Conservation (phyloP, 2,113 vertebrate species). For the Lepidothrix coronata region DNA sequence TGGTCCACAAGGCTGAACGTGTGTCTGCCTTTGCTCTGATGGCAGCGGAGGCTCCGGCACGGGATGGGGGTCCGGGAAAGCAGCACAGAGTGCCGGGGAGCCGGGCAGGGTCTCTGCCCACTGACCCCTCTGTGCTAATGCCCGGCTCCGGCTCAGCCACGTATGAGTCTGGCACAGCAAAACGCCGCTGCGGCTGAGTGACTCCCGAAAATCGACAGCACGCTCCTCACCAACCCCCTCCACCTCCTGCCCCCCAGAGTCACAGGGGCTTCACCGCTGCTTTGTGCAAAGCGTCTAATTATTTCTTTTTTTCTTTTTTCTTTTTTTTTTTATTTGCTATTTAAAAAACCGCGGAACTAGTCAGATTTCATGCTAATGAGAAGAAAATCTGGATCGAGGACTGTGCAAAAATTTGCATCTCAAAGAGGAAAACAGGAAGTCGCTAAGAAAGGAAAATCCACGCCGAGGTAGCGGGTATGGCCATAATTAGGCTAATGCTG, state of each 20-base stretch:
- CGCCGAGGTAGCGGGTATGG: not conserved
- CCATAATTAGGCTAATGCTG: constrained; percentile 60
- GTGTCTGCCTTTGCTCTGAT: fast-evolving
- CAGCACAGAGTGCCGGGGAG: not conserved
- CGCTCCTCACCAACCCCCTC: not conserved
- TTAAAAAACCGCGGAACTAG: constrained; percentile 43
- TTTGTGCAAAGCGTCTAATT: not conserved
- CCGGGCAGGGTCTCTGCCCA: not conserved
- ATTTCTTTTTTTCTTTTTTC: not conserved
- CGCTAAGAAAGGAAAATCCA: constrained; percentile 50
- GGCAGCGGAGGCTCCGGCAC: not conserved
- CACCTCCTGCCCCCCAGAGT: not conserved
- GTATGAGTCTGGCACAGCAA: not conserved
- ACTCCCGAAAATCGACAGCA: not conserved
- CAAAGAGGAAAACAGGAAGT: constrained; percentile 68
- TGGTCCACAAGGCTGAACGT: fast-evolving
- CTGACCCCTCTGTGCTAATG: not conserved
- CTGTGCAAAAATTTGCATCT: constrained; percentile 71
- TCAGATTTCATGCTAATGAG: constrained; percentile 71
- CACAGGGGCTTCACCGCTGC: not conserved
- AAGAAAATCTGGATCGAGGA: constrained; percentile 53
- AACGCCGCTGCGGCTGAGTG: not conserved
- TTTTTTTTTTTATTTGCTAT: not conserved
- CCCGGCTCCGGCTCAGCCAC: not conserved
- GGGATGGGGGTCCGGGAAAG: not conserved